A percentile compares a stretch with the other conserved stretches of the same genome.
Evolutionary conservation across 2,888 invertebrate genomes (phyloP).

Genomic region (Melanophora roralis): DNA sequence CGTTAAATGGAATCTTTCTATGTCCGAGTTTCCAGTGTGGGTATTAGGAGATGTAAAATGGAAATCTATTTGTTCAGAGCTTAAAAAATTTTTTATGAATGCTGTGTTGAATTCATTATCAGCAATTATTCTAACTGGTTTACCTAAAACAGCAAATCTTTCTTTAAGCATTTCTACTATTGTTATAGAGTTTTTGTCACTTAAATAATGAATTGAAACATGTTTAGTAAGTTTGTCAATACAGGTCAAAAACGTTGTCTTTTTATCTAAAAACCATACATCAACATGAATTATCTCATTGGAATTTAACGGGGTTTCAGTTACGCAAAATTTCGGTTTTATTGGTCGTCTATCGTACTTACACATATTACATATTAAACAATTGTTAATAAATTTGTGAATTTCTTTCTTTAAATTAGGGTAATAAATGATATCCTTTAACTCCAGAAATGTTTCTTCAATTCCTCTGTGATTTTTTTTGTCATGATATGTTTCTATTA

Average conservation of each 20-base stretch:
- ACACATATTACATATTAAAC: no score
- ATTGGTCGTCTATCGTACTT: no score
- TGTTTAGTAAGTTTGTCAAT: constrained; percentile 13
- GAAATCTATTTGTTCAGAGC: background rate
- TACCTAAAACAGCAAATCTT: constrained; percentile 43
- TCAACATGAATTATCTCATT: no score
- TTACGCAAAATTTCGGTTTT: no score
- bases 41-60: constrained; percentile 10
- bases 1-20: constrained; percentile 45
- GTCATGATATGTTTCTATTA: no score
- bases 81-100: background rate
- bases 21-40: constrained; percentile 35
- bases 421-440: no score
- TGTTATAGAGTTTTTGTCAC: constrained; percentile 5
- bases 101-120: constrained; percentile 8
- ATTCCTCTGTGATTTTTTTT: no score
- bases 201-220: background rate
- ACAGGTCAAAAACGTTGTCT: background rate
- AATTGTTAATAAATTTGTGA: no score
- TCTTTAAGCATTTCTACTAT: constrained; percentile 19
- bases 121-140: constrained; percentile 36
- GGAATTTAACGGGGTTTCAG: no score
- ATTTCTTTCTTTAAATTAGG: no score
- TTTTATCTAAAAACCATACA: background rate
- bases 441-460: no score